Evolutionary conservation across 2,888 invertebrate species (phyloP), one percentile per base, ranked within the genome.

Genomic region (Toxonevra muliebris): DNA sequence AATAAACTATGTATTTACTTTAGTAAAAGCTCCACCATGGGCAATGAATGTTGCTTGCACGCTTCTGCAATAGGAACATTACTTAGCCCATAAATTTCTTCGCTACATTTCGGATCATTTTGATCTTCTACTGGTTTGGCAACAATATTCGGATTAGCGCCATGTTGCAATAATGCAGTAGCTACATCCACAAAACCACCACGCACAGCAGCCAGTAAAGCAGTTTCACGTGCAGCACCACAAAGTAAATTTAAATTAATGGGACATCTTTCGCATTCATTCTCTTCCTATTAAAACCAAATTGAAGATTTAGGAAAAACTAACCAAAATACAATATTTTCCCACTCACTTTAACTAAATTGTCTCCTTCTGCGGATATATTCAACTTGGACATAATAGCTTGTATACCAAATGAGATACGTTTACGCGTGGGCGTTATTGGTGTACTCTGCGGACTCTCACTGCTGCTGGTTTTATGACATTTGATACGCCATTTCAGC

Each of bases 321-420:
- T 30, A 7, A 7, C 7, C 30, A 30, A 30, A 30, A 30, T 30
- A 4, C 30, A 30, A 30, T 30, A 2, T 30, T 30, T 15, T 55
- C n/a, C 11, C 7, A 71, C 30, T 19, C 30, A 86, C 86, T 50
- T 85, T 84, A 43, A 86, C 86, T 20, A 82, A 75, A 2, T 85
- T 85, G 41, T 86, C 87, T 42, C 87, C 88, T 71, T 87, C 87
- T 20, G 88, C 87, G 58, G 83, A 83, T 67, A 92, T 90, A 76
- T 92, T 94, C 62, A 96, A 86, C 75, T 92, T 91, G 59, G 92
- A 93, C 88, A 96, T 94, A 59, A 96, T 92, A 30, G 93, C 92
- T 79, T 95, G 95, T 71, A 96, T 95, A 0, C 95, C 95, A 77
- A 92, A 91, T 0, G 95, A 95, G 75, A 96, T 93, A 71, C 93